These are phyloP conservation scores for Gymnocypris eckloni DNA, from an alignment of 2,797 vertebrate species.

Conservation along the genomic window DNA sequence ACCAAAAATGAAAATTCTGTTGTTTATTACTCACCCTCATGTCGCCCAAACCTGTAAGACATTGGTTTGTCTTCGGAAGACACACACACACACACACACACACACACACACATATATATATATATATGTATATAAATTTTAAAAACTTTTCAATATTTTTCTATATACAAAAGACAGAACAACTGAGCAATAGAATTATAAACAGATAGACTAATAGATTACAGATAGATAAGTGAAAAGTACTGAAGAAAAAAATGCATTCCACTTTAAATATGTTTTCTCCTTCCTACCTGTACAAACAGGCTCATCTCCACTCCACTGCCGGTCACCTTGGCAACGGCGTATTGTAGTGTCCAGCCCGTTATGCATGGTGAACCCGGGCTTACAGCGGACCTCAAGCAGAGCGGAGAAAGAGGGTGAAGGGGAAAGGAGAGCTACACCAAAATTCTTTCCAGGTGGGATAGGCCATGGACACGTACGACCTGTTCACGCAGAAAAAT, in stretches of 20 bases:
- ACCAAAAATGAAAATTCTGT: no score
- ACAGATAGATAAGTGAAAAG: neutral
- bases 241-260: neutral
- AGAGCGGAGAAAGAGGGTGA: constrained; percentile 80
- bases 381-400: constrained; percentile 79
- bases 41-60: no score
- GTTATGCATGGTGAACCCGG: constrained; percentile 74
- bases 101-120: no score
- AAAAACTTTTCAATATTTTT: no score
- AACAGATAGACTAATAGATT: neutral
- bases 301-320: constrained; percentile 83
- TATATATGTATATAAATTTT: no score
- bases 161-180: neutral
- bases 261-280: neutral
- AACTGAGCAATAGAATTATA: neutral
- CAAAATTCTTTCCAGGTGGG: constrained; percentile 64
- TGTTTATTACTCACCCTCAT: no score
- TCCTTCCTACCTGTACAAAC: constrained; percentile 77
- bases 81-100: no score
- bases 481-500: constrained; percentile 63
- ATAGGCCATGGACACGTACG: constrained; percentile 85
- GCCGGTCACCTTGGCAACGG: constrained; percentile 85
- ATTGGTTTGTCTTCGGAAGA: no score
- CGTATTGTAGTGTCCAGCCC: constrained; percentile 76
- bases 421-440: constrained; percentile 75